Percentiles rank a stretch among this genome's conserved stretches.
Conservation (phyloP, 2,113 vertebrate genomes). For the Brienomyrus brachyistius region DNA sequence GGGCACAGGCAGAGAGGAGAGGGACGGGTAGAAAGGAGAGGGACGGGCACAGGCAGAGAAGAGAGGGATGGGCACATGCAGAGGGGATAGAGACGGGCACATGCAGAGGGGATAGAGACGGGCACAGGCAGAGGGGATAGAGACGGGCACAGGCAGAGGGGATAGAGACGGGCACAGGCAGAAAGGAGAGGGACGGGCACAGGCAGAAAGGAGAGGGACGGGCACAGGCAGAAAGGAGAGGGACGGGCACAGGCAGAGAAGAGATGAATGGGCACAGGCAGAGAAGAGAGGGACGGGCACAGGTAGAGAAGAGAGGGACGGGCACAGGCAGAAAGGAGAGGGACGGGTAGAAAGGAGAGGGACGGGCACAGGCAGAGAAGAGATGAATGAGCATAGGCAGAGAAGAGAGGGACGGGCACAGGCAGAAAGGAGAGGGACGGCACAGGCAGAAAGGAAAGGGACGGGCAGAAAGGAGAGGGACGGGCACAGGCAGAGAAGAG, state of each 20-base stretch:
- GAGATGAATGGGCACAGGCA: no score
- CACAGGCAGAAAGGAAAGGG: background rate
- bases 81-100: background rate
- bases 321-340: background rate
- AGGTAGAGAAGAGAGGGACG: background rate
- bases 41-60: background rate
- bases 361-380: background rate
- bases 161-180: no score
- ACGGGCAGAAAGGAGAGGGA: background rate
- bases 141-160: background rate
- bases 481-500: background rate
- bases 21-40: no score
- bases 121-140: background rate
- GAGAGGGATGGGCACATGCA: background rate
- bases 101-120: background rate
- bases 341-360: background rate
- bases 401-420: background rate
- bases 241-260: no score
- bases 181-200: no score
- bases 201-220: no score
- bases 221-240: no score
- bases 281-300: no score
- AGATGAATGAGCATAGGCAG: background rate
- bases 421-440: background rate
- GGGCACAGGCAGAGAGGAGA: no score